Conservation (phyloP, 2,888 invertebrate genomes). For the Melinaea menophilus region DNA sequence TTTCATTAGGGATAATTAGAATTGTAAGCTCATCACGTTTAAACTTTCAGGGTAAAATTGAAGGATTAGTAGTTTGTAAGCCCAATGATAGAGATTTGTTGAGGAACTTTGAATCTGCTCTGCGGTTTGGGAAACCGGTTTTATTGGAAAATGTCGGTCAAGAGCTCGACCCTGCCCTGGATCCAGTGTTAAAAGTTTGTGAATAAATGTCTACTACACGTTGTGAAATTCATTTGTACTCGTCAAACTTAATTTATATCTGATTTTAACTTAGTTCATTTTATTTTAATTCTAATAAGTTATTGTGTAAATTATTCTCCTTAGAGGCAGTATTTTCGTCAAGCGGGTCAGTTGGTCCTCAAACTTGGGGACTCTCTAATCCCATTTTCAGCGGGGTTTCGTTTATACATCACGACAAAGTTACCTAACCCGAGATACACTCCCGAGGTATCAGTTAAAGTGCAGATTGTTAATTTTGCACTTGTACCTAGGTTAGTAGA, state of each 20-base stretch:
- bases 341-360: slow-evolving; percentile 85
- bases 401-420: slow-evolving; percentile 92
- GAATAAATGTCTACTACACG: neutral
- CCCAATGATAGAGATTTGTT: slow-evolving; percentile 85
- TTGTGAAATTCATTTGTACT: neutral
- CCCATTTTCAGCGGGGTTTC: slow-evolving; percentile 87
- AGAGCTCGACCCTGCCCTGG: slow-evolving; percentile 91
- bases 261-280: neutral
- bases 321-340: slow-evolving; percentile 86
- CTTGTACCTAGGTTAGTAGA: slow-evolving; percentile 83
- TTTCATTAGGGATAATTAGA: neutral
- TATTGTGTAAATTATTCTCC: slow-evolving; percentile 27
- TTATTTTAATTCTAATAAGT: slow-evolving; percentile 6
- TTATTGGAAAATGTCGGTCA: slow-evolving; percentile 91
- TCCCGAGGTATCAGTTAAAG: slow-evolving; percentile 92
- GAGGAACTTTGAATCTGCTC: slow-evolving; percentile 81
- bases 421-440: slow-evolving; percentile 92
- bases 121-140: slow-evolving; percentile 85
- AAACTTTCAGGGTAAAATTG: slow-evolving; percentile 80
- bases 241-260: neutral
- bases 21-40: slow-evolving; percentile 6
- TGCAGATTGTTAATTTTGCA: slow-evolving; percentile 92
- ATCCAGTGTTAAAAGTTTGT: slow-evolving; percentile 83
- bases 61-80: slow-evolving; percentile 83
- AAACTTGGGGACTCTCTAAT: slow-evolving; percentile 91